A percentile compares a stretch with the other conserved stretches of the same genome.
Evolutionary conservation across 1,140 invertebrate species (phyloP).

Genomic region (Belonocnema kinseyi): DNA sequence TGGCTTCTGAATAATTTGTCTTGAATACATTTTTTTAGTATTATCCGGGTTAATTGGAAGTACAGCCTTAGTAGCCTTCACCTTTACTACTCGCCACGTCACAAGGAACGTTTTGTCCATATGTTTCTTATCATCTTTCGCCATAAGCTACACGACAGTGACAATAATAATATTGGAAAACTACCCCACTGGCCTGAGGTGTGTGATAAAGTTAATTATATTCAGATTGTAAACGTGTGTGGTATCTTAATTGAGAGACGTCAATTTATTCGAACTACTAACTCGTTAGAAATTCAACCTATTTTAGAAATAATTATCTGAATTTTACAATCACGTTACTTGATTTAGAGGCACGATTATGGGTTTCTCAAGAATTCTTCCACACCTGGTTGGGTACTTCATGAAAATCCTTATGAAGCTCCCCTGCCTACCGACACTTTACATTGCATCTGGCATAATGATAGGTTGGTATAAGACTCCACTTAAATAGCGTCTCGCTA

Average conservation of each 20-base stretch:
- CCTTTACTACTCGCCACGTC: conserved; percentile 41
- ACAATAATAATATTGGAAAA: conserved; percentile 57
- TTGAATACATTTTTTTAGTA: conserved; percentile 48
- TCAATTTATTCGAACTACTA: neutral
- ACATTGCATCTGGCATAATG: conserved; percentile 49
- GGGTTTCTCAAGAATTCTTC: conserved; percentile 54
- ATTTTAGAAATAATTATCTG: neutral
- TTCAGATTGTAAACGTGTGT: neutral
- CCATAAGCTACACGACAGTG: conserved; percentile 50
- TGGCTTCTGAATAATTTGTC: neutral
- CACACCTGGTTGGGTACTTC: conserved; percentile 49
- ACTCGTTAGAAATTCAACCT: neutral
- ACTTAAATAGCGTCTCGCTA: conserved; percentile 15
- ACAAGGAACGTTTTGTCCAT: conserved; percentile 43
- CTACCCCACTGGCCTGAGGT: conserved; percentile 62
- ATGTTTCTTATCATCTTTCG: conserved; percentile 52
- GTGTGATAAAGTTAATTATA: conserved; percentile 11
- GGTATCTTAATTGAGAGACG: neutral
- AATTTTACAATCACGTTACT: neutral
- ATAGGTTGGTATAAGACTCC: conserved; percentile 47
- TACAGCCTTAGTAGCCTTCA: conserved; percentile 41
- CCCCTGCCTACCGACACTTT: conserved; percentile 46
- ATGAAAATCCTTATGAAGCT: conserved; percentile 46
- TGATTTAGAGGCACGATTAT: conserved; percentile 54
- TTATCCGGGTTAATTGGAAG: conserved; percentile 50